Conservation (phyloP, 2,797 vertebrate genomes). For the Miichthys miiuy region DNA sequence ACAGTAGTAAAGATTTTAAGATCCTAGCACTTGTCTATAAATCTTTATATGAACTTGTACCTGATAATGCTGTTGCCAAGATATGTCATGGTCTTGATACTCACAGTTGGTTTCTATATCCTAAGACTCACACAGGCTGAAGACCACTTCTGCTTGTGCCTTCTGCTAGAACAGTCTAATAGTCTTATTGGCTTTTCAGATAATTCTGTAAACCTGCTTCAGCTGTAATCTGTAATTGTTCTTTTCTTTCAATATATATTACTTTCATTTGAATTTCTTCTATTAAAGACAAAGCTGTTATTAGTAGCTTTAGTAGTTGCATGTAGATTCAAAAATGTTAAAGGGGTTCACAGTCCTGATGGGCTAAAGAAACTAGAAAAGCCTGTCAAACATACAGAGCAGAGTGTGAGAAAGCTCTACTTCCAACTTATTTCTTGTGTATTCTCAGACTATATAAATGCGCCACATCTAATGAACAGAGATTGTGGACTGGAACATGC, state of each 20-base stretch:
- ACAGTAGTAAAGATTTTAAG: constrained; percentile 18
- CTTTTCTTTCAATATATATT: neutral
- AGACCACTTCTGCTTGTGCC: neutral
- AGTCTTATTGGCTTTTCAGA: neutral
- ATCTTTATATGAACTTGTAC: neutral
- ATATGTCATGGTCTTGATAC: neutral
- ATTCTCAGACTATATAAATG: constrained; percentile 27
- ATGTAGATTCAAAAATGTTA: neutral
- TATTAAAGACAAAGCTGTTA: neutral
- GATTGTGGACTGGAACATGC: neutral
- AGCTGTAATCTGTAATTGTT: neutral
- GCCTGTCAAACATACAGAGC: neutral
- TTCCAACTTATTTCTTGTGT: neutral
- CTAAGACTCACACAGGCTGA: neutral
- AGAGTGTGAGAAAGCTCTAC: neutral
- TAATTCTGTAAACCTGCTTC: neutral
- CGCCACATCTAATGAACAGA: neutral
- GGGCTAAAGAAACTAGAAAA: neutral
- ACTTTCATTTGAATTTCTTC: neutral
- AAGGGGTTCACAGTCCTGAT: neutral
- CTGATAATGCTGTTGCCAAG: constrained; percentile 13
- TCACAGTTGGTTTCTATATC: neutral
- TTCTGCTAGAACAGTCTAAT: neutral
- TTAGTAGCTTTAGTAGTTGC: neutral
- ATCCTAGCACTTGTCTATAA: constrained; percentile 11